phyloP scores from a whole-genome alignment of 1,140 invertebrate genomes.

The Helicoverpa armigera region DNA sequence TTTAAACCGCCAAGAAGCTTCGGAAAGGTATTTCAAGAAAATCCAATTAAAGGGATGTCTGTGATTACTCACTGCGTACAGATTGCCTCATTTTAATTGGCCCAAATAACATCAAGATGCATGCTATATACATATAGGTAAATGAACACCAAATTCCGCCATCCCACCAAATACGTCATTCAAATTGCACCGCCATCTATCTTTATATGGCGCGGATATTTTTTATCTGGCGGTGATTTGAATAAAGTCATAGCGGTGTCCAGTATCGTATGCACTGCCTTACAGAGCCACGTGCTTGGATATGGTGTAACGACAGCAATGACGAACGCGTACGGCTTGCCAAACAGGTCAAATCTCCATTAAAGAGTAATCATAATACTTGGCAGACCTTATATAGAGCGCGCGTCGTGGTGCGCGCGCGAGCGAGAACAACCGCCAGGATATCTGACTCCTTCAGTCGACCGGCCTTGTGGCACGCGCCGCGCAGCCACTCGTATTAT shows the following conservation, averaged over 20 bases:
- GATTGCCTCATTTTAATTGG: conserved; percentile 44
- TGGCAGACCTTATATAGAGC: conserved; percentile 65
- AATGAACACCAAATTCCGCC: conserved; percentile 66
- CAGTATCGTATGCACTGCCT: conserved; percentile 71
- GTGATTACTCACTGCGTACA: conserved; percentile 14
- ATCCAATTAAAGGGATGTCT: conserved; percentile 32
- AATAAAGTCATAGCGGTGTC: conserved; percentile 77
- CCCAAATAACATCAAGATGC: conserved; percentile 41
- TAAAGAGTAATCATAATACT: conserved; percentile 63
- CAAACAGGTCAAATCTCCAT: conserved; percentile 61
- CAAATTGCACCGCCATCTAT: conserved; percentile 62
- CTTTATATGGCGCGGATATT: conserved; percentile 64
- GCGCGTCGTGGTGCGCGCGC: conserved; percentile 55
- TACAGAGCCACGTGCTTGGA: conserved; percentile 70
- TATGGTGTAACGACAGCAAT: conserved; percentile 67
- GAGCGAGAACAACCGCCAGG: conserved; percentile 67
- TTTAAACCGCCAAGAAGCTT: not conserved
- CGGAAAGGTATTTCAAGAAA: conserved; percentile 18
- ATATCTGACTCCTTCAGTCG: conserved; percentile 71
- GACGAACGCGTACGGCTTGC: conserved; percentile 65
- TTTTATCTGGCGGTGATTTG: conserved; percentile 73
- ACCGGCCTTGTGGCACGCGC: conserved; percentile 84
- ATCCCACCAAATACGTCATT: conserved; percentile 74
- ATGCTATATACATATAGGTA: conserved; percentile 38
- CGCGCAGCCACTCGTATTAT: conserved; percentile 63